Conservation (phyloP, 2,113 vertebrate species). For the Aptenodytes patagonicus region DNA sequence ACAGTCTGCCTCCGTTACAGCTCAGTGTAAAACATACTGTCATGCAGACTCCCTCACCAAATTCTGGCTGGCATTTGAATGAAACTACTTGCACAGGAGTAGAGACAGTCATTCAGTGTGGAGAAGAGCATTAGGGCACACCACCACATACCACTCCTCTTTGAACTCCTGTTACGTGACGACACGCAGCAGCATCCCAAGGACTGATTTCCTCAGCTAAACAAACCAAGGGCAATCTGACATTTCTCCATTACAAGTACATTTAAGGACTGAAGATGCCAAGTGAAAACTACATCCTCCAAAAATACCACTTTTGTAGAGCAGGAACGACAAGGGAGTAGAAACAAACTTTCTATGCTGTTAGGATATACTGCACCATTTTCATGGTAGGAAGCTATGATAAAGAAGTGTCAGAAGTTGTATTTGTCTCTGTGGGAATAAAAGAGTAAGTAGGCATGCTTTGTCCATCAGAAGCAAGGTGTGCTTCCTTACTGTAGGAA, state of each 20-base stretch:
- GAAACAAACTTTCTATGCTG: background rate
- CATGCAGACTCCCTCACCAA: background rate
- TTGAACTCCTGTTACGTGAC: fast-evolving
- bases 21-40: background rate
- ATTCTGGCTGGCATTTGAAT: background rate
- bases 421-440: background rate
- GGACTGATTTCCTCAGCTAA: background rate
- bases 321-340: background rate
- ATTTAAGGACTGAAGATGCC: background rate
- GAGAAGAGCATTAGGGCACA: background rate
- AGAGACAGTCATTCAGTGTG: background rate
- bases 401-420: background rate
- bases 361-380: background rate
- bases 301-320: background rate
- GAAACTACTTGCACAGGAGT: background rate
- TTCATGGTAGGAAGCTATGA: background rate
- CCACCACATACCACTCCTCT: background rate
- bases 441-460: background rate
- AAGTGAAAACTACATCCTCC: background rate
- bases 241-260: background rate
- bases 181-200: background rate
- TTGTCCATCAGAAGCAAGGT: background rate
- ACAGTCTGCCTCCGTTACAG: background rate
- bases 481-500: background rate
- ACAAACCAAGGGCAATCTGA: background rate